Evolutionary conservation across 2,888 invertebrate species (phyloP).

Genomic region (Holacanthella duospinosa): DNA sequence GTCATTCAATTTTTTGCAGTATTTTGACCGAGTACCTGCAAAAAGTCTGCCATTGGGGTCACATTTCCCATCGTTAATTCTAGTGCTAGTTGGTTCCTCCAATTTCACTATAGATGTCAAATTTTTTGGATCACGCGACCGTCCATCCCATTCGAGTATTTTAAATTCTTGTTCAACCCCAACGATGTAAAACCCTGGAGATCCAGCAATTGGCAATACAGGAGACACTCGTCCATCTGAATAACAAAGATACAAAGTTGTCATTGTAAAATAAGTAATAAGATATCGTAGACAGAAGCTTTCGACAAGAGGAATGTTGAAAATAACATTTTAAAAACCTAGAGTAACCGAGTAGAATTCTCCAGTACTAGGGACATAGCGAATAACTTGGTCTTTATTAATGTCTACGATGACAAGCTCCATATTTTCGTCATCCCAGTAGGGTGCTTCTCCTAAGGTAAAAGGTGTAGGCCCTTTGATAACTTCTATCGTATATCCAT

Average conservation of each 20-base stretch:
- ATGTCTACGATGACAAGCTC: constrained; percentile 34
- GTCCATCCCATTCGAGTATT: constrained; percentile 56
- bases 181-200: constrained; percentile 52
- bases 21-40: too few species aligned
- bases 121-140: constrained; percentile 40
- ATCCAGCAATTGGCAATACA: constrained; percentile 55
- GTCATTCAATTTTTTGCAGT: not conserved
- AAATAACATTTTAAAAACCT: constrained; percentile 11
- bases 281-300: not conserved
- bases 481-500: not conserved
- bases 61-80: constrained; percentile 69
- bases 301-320: not conserved
- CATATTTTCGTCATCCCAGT: constrained; percentile 25
- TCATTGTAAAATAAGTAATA: not conserved
- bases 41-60: constrained; percentile 59
- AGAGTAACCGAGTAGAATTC: constrained; percentile 22
- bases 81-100: constrained; percentile 47
- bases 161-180: constrained; percentile 52
- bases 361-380: constrained; percentile 23
- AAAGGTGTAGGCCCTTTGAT: not conserved
- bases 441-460: constrained; percentile 27
- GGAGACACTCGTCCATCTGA: constrained; percentile 44
- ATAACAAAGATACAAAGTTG: constrained; percentile 10
- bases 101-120: constrained; percentile 49
- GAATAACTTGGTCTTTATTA: constrained; percentile 23